These are phyloP conservation scores for Drosophila lacertosa DNA, from an alignment of 1,140 invertebrate genomes.

Conservation along the genomic window DNA sequence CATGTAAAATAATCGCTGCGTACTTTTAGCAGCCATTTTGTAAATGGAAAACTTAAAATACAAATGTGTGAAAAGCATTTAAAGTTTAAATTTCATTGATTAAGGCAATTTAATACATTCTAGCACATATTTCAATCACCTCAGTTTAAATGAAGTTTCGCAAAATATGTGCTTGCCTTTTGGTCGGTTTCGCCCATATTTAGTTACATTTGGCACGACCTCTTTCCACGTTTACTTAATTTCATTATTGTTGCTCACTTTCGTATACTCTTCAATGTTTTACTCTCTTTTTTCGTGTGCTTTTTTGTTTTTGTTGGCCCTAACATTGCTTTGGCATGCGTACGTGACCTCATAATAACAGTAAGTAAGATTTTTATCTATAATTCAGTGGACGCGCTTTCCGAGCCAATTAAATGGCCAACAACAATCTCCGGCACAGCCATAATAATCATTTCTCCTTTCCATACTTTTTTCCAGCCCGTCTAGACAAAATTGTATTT, in stretches of 20 bases:
- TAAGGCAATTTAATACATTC: constrained; percentile 2
- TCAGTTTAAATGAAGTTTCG: constrained; percentile 17
- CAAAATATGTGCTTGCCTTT: constrained; percentile 64
- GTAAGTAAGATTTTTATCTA: constrained; percentile 79
- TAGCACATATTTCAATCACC: constrained; percentile 30
- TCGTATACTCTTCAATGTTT: constrained; percentile 7
- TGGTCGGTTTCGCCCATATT: constrained; percentile 26
- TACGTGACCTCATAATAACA: constrained; percentile 78
- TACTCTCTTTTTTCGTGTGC: constrained; percentile 14
- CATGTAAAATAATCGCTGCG: constrained; percentile 14
- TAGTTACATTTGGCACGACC: constrained; percentile 60
- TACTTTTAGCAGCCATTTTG: constrained; percentile 7
- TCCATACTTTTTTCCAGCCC: constrained; percentile 22
- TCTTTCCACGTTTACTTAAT: constrained; percentile 73
- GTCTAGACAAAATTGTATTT: constrained; percentile 74
- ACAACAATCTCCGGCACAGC: constrained; percentile 11
- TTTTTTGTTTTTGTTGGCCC: background rate
- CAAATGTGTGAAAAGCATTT: background rate
- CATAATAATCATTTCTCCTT: constrained; percentile 56
- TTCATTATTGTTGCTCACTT: constrained; percentile 73
- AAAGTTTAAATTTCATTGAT: constrained; percentile 24
- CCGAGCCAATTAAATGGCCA: constrained; percentile 38
- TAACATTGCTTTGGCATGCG: constrained; percentile 34
- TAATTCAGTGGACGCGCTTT: constrained; percentile 66
- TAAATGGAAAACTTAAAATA: background rate